Conservation (phyloP, 2,888 invertebrate species). For the Oconnorella tubifera region DNA sequence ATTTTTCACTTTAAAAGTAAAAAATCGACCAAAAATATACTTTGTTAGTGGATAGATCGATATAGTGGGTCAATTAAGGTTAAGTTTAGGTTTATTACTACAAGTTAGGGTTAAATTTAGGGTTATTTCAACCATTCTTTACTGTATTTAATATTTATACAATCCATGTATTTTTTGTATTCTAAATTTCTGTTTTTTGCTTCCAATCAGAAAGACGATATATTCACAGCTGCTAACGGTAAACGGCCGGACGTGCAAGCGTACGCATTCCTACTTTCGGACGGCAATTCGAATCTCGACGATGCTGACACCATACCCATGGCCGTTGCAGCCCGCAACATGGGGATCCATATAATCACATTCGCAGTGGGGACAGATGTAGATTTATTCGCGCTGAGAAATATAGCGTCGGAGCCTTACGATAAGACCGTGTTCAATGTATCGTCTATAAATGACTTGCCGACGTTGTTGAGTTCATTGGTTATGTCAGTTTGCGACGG, state of each 20-base stretch:
- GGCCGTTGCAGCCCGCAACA: conserved; percentile 13
- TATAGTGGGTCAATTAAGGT: no score
- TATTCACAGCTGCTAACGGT: not conserved
- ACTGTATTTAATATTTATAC: no score
- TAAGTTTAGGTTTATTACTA: no score
- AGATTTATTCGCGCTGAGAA: conserved; percentile 32
- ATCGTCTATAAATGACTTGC: not conserved
- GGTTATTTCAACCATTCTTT: no score
- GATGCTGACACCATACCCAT: not conserved
- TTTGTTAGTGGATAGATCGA: no score
- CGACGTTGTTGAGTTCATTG: conserved; percentile 1
- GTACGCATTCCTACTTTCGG: conserved; percentile 4
- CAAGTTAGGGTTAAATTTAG: no score
- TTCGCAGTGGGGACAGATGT: conserved; percentile 39
- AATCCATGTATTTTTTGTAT: no score
- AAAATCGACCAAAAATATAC: no score
- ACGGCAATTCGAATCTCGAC: conserved; percentile 5
- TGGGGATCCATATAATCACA: conserved; percentile 31
- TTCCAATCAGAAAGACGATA: not conserved
- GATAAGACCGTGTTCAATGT: conserved; percentile 12
- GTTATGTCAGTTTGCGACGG: conserved; percentile 10
- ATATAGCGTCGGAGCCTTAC: conserved; percentile 31
- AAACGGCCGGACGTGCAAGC: conserved; percentile 9
- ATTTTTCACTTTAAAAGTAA: no score
- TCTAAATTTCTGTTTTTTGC: not conserved